A percentile compares a stretch with the other conserved stretches of the same genome.
Evolutionary conservation across 2,113 vertebrate genomes (phyloP).

Genomic region (Emydocephalus ijimae): DNA sequence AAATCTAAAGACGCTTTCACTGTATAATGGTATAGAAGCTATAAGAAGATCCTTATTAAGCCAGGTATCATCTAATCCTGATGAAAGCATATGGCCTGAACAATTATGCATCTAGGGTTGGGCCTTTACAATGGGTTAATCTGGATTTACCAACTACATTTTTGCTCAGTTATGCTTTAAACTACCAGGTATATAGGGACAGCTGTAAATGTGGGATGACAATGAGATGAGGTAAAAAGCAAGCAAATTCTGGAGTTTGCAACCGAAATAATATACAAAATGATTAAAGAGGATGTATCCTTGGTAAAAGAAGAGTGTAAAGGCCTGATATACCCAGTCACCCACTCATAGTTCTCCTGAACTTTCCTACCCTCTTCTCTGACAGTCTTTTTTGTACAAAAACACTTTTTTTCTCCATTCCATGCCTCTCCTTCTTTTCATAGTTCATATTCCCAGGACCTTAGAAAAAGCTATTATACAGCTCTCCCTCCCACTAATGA

Average conservation of each 20-base stretch:
- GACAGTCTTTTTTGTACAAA: not conserved
- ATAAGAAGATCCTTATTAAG: not conserved
- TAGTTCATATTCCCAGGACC: not conserved
- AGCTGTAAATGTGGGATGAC: not conserved
- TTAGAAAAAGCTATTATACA: not conserved
- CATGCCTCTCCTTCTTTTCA: not conserved
- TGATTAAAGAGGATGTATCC: not conserved
- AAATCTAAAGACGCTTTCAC: not conserved
- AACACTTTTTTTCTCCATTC: not conserved
- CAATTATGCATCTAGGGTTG: not conserved
- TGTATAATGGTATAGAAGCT: not conserved
- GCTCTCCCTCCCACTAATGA: not conserved
- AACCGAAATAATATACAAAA: not conserved
- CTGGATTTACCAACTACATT: not conserved
- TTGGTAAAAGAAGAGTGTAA: not conserved
- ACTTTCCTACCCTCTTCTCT: not conserved
- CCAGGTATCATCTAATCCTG: not conserved
- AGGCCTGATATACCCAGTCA: not conserved
- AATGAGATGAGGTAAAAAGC: not conserved
- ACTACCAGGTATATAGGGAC: not conserved
- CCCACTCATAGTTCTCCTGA: not conserved
- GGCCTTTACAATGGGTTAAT: not conserved
- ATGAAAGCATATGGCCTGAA: not conserved
- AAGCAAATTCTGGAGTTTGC: not conserved
- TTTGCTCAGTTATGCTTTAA: not conserved